Evolutionary conservation across 2,113 vertebrate species (phyloP).

Genomic region (Onychostruthus taczanowskii): DNA sequence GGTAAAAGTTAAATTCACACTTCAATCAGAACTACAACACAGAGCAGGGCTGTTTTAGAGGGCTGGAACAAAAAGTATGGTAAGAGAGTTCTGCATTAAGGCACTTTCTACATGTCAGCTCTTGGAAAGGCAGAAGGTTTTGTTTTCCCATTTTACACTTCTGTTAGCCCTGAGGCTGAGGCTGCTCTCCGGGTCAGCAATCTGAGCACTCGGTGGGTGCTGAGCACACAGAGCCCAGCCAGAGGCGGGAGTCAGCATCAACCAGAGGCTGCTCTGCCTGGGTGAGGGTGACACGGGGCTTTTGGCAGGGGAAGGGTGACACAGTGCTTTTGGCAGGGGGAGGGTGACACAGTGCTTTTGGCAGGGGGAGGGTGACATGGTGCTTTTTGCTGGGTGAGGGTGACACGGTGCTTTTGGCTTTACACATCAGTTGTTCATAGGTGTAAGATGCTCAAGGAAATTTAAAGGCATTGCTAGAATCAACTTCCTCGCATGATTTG

Average conservation of each 20-base stretch:
- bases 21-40: background rate
- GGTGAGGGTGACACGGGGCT: background rate
- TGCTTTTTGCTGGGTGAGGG: too few relatives aligned
- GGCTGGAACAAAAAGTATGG: background rate
- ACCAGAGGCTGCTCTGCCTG: background rate
- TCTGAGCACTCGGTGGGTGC: fast-evolving
- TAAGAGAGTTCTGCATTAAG: background rate
- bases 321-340: fast-evolving
- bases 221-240: fast-evolving
- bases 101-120: background rate
- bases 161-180: fast-evolving
- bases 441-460: background rate
- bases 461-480: background rate
- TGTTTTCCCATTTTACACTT: background rate
- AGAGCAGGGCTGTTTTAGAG: background rate
- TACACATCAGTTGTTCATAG: background rate
- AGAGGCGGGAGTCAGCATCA: background rate
- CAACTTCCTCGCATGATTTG: background rate
- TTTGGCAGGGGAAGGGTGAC: background rate
- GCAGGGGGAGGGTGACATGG: background rate
- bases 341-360: background rate
- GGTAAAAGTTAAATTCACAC: background rate
- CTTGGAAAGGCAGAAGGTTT: background rate
- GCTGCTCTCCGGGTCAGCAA: background rate
- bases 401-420: background rate